Conservation (phyloP, 2,888 invertebrate genomes). For the Cantharis rufa region DNA sequence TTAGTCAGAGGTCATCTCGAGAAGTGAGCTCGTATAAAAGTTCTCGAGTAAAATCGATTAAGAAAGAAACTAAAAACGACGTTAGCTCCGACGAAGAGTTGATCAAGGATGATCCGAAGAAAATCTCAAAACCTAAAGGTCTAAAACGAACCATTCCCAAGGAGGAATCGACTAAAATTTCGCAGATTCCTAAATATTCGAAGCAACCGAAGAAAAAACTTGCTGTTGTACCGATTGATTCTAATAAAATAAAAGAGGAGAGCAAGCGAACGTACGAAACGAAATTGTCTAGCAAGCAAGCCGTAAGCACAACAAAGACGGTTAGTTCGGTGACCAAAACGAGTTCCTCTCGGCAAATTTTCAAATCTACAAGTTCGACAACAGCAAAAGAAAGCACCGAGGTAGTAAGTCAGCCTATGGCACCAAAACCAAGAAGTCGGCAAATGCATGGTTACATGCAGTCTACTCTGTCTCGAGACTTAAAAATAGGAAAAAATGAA, state of each 20-base stretch:
- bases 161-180: background rate
- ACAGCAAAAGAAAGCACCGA: background rate
- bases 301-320: slow-evolving; percentile 24
- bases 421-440: slow-evolving; percentile 11
- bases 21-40: background rate
- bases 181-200: slow-evolving; percentile 9
- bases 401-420: background rate
- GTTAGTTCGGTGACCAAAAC: background rate
- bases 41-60: slow-evolving; percentile 32
- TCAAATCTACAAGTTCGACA: background rate
- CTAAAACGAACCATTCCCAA: background rate
- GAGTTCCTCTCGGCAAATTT: background rate
- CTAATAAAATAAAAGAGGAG: slow-evolving; percentile 2
- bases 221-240: slow-evolving; percentile 6
- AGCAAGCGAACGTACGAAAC: background rate
- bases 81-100: slow-evolving; percentile 48
- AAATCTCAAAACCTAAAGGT: background rate
- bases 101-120: background rate
- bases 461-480: slow-evolving; percentile 62
- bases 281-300: background rate
- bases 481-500: slow-evolving; percentile 56
- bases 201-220: slow-evolving; percentile 26
- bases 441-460: slow-evolving; percentile 62
- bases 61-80: slow-evolving; percentile 44
- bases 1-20: slow-evolving; percentile 4